These are phyloP conservation scores for Brachystomella parvula DNA, from an alignment of 1,140 invertebrate genomes.

Conservation along the genomic window DNA sequence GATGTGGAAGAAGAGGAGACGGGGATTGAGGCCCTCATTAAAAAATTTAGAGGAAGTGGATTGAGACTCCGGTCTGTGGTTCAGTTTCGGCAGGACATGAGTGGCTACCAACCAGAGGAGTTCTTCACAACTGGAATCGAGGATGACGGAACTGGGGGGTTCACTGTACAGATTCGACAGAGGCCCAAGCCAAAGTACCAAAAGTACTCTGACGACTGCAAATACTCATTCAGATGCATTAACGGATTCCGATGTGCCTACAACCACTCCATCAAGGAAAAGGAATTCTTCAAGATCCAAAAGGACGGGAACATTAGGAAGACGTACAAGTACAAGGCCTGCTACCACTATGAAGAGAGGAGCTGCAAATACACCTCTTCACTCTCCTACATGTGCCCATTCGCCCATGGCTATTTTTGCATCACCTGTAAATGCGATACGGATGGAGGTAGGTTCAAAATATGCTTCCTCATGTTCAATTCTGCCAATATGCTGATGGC, in stretches of 20 bases:
- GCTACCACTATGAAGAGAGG: neutral
- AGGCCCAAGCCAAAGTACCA: neutral
- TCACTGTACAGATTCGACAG: neutral
- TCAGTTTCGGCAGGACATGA: neutral
- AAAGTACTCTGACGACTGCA: conserved; percentile 14
- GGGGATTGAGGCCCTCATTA: neutral
- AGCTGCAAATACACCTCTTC: conserved; percentile 1
- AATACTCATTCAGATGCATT: neutral
- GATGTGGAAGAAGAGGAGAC: neutral
- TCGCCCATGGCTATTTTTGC: conserved; percentile 7
- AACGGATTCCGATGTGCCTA: conserved; percentile 6
- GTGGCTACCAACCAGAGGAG: neutral
- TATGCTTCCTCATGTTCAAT: too few relatives aligned
- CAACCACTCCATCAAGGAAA: conserved; percentile 7
- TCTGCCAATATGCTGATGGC: too few relatives aligned
- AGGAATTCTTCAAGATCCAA: conserved; percentile 14
- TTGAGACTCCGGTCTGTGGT: neutral
- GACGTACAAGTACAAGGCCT: neutral
- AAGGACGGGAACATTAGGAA: neutral
- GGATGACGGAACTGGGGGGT: neutral
- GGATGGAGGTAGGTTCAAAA: conserved; percentile 14
- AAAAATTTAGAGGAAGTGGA: neutral
- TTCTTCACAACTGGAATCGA: neutral
- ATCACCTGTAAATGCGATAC: neutral
- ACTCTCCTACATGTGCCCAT: neutral